A percentile compares a stretch with the other conserved stretches of the same genome.
Evolutionary conservation across 2,113 vertebrate genomes (phyloP).

Genomic region (Ophthalmolycus amberensis): DNA sequence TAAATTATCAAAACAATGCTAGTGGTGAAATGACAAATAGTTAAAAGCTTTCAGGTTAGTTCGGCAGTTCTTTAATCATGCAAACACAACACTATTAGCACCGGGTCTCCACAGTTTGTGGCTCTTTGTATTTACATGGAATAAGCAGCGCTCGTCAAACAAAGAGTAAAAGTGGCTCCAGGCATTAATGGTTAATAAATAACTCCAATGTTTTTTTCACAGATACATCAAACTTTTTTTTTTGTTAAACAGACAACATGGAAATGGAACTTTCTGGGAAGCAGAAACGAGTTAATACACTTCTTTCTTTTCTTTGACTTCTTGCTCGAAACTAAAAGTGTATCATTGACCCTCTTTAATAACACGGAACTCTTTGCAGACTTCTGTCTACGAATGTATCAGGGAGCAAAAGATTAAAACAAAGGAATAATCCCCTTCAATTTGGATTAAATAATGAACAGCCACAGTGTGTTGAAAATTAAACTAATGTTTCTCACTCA

Average conservation of each 20-base stretch:
- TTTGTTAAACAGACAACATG: not conserved
- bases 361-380: not conserved
- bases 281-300: not conserved
- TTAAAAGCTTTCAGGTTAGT: not conserved
- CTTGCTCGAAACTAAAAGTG: not conserved
- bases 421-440: conserved; percentile 28
- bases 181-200: conserved; percentile 61
- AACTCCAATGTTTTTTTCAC: conserved; percentile 22
- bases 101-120: not conserved
- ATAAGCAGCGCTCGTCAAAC: conserved; percentile 45
- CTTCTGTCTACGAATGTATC: not conserved
- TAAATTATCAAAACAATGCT: not conserved
- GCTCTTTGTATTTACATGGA: conserved; percentile 23
- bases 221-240: not conserved
- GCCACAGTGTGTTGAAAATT: conserved; percentile 2
- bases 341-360: not conserved
- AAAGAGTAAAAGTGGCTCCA: conserved; percentile 15
- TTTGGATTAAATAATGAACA: conserved; percentile 1
- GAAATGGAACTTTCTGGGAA: not conserved
- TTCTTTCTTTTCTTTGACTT: not conserved
- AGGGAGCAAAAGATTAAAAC: conserved; percentile 14
- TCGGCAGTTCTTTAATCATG: no score
- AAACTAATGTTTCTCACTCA: not conserved
- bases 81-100: no score
- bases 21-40: not conserved